Percentiles rank a stretch among this genome's conserved stretches.
These are phyloP conservation scores for Valencia hispanica DNA, from an alignment of 2,797 vertebrate genomes.

Conservation along the genomic window DNA sequence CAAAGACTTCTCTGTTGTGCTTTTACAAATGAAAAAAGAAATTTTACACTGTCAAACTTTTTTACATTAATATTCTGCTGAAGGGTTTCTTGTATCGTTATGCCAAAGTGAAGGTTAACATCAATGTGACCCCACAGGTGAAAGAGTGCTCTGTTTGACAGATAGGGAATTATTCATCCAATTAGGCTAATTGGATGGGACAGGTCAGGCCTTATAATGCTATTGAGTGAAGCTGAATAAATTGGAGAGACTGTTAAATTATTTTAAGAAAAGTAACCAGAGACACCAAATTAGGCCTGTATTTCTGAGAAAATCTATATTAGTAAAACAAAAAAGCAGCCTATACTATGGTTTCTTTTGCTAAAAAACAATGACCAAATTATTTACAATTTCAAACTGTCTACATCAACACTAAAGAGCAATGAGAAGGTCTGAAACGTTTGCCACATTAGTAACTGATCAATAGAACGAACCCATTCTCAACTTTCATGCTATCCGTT, in stretches of 20 bases:
- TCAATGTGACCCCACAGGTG: constrained; percentile 66
- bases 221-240: constrained; percentile 54
- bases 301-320: constrained; percentile 47
- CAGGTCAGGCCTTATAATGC: constrained; percentile 64
- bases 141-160: constrained; percentile 64
- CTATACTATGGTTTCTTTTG: constrained; percentile 51
- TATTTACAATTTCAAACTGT: constrained; percentile 47
- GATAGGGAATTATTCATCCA: constrained; percentile 73
- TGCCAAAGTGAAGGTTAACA: constrained; percentile 63
- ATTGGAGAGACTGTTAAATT: constrained; percentile 47
- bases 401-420: constrained; percentile 55
- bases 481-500: constrained; percentile 13
- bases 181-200: constrained; percentile 79
- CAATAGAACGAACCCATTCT: constrained; percentile 9
- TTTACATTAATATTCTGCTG: constrained; percentile 68
- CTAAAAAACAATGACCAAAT: constrained; percentile 67
- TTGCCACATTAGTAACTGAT: constrained; percentile 28
- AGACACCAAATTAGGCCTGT: constrained; percentile 34
- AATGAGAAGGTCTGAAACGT: constrained; percentile 44
- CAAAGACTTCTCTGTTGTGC: constrained; percentile 61
- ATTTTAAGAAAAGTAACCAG: constrained; percentile 34
- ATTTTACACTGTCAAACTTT: constrained; percentile 50
- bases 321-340: constrained; percentile 1
- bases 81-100: constrained; percentile 47
- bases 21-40: constrained; percentile 47